phyloP scores from a whole-genome alignment of 2,797 vertebrate species.

The Leucoraja ocellata region DNA sequence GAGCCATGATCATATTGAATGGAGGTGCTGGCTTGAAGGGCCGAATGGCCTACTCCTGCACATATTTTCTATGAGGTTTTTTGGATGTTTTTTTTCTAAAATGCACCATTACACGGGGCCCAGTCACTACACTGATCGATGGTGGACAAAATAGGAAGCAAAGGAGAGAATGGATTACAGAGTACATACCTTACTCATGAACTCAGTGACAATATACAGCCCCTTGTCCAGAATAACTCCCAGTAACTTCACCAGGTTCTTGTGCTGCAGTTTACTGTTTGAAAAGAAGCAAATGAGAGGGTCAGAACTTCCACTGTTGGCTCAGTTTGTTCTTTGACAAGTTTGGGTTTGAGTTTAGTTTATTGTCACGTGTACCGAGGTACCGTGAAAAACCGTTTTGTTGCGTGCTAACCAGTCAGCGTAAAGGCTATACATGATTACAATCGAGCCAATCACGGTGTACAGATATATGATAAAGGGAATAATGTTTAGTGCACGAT shows the following conservation, averaged over 20 bases:
- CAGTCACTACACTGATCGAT: background rate
- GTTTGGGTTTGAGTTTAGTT: background rate
- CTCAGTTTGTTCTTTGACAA: background rate
- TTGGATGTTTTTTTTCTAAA: too few species aligned
- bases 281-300: background rate
- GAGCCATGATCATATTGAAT: too few species aligned
- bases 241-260: slow-evolving; percentile 75
- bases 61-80: too few species aligned
- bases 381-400: too few species aligned
- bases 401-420: too few species aligned
- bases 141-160: background rate
- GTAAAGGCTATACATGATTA: too few species aligned
- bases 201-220: slow-evolving; percentile 82
- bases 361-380: too few species aligned
- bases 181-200: slow-evolving; percentile 75
- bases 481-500: too few species aligned
- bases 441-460: too few species aligned
- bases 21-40: too few species aligned
- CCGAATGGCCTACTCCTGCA: too few species aligned
- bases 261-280: slow-evolving; percentile 77
- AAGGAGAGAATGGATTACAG: background rate
- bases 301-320: background rate
- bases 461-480: too few species aligned
- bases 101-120: background rate
- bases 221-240: slow-evolving; percentile 83